Percentiles rank a stretch among this genome's conserved stretches.
phyloP scores from a whole-genome alignment of 2,888 invertebrate species.

The Macrophya annulata region DNA sequence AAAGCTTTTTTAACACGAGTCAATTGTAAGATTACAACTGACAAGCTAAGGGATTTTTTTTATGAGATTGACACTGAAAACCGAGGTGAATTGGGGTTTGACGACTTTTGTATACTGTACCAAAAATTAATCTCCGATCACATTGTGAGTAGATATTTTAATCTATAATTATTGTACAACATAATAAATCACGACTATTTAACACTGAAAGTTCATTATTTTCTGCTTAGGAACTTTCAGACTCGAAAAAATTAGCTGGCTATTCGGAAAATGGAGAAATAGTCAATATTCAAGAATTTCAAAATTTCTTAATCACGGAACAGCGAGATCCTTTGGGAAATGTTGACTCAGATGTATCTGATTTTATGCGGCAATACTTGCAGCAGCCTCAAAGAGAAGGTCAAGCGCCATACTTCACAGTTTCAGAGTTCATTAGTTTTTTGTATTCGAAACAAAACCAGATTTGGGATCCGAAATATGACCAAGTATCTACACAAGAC shows the following conservation, averaged over 20 bases:
- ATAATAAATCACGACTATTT: neutral
- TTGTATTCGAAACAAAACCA: conserved; percentile 96
- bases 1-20: conserved; percentile 94
- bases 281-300: conserved; percentile 87
- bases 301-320: conserved; percentile 86
- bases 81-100: conserved; percentile 92
- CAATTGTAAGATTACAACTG: conserved; percentile 94
- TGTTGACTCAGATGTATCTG: conserved; percentile 85
- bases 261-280: conserved; percentile 85
- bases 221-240: conserved; percentile 66
- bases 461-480: conserved; percentile 90
- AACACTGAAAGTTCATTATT: neutral
- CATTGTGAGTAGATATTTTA: conserved; percentile 82
- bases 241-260: conserved; percentile 71
- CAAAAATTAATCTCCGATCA: conserved; percentile 91
- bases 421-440: conserved; percentile 94
- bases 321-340: conserved; percentile 86
- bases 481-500: conserved; percentile 92
- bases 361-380: conserved; percentile 91
- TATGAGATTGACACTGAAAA: conserved; percentile 91
- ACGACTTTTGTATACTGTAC: conserved; percentile 93
- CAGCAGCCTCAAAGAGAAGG: conserved; percentile 92
- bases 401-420: conserved; percentile 91
- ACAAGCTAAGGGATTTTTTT: conserved; percentile 90
- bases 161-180: neutral